phyloP scores from a whole-genome alignment of 2,888 invertebrate species.

The Blera fallax region DNA sequence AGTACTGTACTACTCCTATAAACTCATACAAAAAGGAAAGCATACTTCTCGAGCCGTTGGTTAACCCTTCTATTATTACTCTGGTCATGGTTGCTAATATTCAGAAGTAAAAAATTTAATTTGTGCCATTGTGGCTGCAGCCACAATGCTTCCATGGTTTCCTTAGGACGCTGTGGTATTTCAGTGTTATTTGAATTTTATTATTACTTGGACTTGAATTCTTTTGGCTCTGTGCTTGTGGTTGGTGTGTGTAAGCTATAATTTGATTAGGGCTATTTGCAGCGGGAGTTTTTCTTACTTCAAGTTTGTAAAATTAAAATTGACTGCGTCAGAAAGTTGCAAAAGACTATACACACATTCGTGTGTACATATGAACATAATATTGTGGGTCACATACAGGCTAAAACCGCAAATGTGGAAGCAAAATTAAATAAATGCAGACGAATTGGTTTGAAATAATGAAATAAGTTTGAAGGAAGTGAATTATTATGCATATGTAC shows the following conservation, averaged over 20 bases:
- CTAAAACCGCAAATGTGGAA: no score
- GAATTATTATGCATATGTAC: no score
- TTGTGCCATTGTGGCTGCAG: constrained; percentile 26
- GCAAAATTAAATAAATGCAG: no score
- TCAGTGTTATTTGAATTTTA: background rate
- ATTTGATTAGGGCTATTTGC: background rate
- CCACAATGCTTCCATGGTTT: background rate
- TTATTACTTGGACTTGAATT: background rate
- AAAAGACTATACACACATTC: no score
- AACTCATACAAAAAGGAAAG: no score
- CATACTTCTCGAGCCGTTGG: constrained; percentile 21
- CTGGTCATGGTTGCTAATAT: background rate
- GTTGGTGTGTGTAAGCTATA: background rate
- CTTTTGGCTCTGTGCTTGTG: background rate
- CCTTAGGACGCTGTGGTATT: background rate
- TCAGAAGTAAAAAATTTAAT: constrained; percentile 21
- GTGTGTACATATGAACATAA: no score
- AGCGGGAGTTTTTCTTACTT: background rate
- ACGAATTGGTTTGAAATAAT: no score
- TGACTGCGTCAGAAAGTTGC: background rate
- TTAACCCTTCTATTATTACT: constrained; percentile 35
- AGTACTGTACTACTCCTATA: background rate
- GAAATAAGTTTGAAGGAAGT: no score
- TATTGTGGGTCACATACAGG: no score
- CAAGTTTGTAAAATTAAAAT: background rate